A percentile compares a stretch with the other conserved stretches of the same genome.
These are phyloP conservation scores for Saguinus midas DNA, from an alignment of 2,113 vertebrate species.

Conservation along the genomic window DNA sequence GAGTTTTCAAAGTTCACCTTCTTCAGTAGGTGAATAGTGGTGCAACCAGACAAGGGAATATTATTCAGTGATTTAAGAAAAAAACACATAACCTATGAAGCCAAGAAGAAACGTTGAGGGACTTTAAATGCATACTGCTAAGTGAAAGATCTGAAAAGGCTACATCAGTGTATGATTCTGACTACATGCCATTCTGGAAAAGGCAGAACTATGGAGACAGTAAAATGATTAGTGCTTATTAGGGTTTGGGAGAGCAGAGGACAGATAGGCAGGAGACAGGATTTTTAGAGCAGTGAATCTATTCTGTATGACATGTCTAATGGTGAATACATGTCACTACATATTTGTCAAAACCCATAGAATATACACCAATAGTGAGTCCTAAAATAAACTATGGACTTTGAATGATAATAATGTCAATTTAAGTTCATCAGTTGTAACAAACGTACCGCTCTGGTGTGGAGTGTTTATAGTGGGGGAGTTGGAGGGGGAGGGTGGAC, in stretches of 20 bases:
- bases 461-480: not conserved
- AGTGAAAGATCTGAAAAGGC: not conserved
- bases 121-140: not conserved
- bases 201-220: not conserved
- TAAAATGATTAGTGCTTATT: not conserved
- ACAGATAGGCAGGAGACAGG: not conserved
- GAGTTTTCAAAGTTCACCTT: not conserved
- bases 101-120: not conserved
- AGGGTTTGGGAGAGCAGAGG: rapidly evolving
- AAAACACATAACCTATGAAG: not conserved
- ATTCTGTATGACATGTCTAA: not conserved
- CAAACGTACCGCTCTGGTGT: not conserved
- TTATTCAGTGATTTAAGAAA: not conserved
- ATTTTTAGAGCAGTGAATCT: not conserved
- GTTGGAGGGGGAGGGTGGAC: not conserved
- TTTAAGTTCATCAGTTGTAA: not conserved
- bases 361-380: not conserved
- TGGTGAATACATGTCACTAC: not conserved
- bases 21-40: not conserved
- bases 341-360: not conserved
- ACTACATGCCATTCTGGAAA: not conserved
- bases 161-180: not conserved
- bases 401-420: not conserved
- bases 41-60: not conserved
- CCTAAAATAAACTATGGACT: not conserved